phyloP scores from a whole-genome alignment of 2,797 vertebrate genomes.

The Buphagus erythrorhynchus region DNA sequence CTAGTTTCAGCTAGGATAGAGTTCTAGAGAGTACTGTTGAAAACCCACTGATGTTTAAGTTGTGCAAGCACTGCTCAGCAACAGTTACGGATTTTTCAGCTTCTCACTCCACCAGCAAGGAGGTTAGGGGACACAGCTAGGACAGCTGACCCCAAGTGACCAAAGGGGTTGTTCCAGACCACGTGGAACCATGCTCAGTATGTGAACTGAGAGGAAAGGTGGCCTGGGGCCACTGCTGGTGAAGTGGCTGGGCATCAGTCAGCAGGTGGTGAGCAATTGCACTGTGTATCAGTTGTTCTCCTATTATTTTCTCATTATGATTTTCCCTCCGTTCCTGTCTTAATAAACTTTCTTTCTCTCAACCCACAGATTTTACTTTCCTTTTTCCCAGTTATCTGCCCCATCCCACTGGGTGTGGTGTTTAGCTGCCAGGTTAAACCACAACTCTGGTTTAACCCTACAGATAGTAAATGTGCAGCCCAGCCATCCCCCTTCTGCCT shows the following conservation, averaged over 20 bases:
- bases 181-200: neutral
- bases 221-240: neutral
- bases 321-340: neutral
- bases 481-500: neutral
- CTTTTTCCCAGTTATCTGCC: neutral
- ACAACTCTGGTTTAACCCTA: neutral
- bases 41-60: neutral
- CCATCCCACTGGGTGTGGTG: neutral
- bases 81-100: neutral
- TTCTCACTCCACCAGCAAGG: neutral
- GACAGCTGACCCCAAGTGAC: neutral
- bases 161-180: neutral
- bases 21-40: neutral
- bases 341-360: neutral
- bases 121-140: neutral
- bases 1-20: neutral
- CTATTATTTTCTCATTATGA: neutral
- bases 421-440: neutral
- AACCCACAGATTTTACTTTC: neutral
- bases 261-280: neutral
- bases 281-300: neutral
- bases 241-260: neutral
- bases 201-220: neutral
- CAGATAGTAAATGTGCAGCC: neutral
- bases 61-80: neutral